Evolutionary conservation across 2,888 invertebrate genomes (phyloP).

Genomic region (Ischnura elegans): DNA sequence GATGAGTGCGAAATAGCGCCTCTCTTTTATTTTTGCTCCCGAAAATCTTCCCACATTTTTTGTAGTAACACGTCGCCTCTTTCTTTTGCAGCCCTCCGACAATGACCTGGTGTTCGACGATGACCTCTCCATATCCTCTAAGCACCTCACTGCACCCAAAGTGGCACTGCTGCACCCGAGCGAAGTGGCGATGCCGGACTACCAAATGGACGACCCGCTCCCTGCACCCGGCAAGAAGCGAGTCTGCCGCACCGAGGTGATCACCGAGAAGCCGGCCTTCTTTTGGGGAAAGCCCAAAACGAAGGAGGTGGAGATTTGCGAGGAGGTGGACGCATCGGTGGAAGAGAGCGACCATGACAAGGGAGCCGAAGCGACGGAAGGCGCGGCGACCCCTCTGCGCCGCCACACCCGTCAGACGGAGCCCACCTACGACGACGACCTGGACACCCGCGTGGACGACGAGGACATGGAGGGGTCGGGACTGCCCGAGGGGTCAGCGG

Average conservation of each 20-base stretch:
- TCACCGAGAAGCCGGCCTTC: neutral
- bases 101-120: conserved; percentile 72
- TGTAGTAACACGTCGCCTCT: neutral
- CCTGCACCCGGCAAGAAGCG: neutral
- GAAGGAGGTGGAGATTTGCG: conserved; percentile 55
- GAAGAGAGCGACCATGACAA: conserved; percentile 47
- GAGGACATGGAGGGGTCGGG: conserved; percentile 60
- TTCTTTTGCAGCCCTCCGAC: conserved; percentile 51
- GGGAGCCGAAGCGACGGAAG: conserved; percentile 19
- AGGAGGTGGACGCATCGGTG: neutral
- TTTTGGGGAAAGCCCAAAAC: neutral
- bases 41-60: too few relatives aligned
- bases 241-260: conserved; percentile 26
- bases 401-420: conserved; percentile 28
- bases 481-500: neutral
- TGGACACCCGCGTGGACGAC: conserved; percentile 64
- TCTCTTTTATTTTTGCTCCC: too few relatives aligned
- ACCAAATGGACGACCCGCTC: conserved; percentile 12
- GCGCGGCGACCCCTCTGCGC: neutral
- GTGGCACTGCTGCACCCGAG: neutral
- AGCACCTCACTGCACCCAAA: neutral
- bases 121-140: neutral
- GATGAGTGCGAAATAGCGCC: too few relatives aligned
- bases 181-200: conserved; percentile 50
- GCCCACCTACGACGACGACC: neutral